These are phyloP conservation scores for Actenoides lindsayi DNA, from an alignment of 2,113 vertebrate species.

Conservation along the genomic window DNA sequence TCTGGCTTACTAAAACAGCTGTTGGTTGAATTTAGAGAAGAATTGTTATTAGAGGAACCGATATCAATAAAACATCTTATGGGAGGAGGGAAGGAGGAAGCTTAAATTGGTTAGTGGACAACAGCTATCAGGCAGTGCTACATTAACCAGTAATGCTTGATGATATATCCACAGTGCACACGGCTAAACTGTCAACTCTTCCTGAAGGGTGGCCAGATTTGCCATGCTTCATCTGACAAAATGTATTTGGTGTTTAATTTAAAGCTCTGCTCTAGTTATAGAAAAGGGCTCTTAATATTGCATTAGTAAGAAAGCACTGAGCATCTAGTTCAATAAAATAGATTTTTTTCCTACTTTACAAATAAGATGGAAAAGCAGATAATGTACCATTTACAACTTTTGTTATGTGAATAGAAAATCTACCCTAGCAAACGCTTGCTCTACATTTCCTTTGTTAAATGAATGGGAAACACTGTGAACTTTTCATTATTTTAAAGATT, in stretches of 20 bases:
- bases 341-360: conserved; percentile 37
- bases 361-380: conserved; percentile 55
- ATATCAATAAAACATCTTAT: neutral
- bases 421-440: neutral
- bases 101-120: neutral
- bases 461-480: neutral
- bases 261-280: conserved; percentile 15
- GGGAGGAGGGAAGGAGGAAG: neutral
- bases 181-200: neutral
- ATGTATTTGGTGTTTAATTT: conserved; percentile 62
- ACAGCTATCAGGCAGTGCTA: neutral
- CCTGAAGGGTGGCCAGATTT: neutral
- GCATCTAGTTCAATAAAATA: conserved; percentile 54
- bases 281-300: conserved; percentile 48
- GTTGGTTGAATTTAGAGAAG: neutral
- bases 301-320: conserved; percentile 32
- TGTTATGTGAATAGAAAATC: conserved; percentile 18
- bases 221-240: conserved; percentile 6
- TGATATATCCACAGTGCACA: neutral
- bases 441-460: neutral
- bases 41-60: neutral
- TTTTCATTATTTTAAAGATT: conserved; percentile 8
- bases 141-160: neutral
- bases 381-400: conserved; percentile 54
- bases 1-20: neutral